These are phyloP conservation scores for Agriopis leucophaearia DNA, from an alignment of 2,888 invertebrate genomes.

Conservation along the genomic window DNA sequence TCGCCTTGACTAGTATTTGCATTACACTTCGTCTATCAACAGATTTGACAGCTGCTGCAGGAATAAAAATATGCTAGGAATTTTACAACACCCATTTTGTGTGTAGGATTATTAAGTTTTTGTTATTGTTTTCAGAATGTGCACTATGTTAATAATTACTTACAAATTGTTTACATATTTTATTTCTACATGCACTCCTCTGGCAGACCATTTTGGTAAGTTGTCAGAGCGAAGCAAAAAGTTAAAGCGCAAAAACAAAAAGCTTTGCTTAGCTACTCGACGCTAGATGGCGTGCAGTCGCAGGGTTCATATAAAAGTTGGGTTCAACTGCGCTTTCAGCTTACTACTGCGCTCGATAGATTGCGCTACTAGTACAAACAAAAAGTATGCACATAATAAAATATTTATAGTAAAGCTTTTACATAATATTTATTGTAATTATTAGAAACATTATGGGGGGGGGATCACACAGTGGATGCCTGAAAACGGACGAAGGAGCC, in stretches of 20 bases:
- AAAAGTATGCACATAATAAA: not conserved
- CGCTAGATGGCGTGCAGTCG: conserved; percentile 71
- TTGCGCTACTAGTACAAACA: conserved; percentile 54
- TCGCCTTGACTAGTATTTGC: too few species aligned
- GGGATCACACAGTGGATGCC: too few species aligned
- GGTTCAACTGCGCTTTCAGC: conserved; percentile 47
- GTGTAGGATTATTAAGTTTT: not conserved
- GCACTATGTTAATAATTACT: conserved; percentile 6
- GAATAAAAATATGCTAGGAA: too few species aligned
- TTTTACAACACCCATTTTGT: too few species aligned
- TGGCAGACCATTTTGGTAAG: conserved; percentile 83
- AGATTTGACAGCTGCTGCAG: too few species aligned
- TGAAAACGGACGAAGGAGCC: too few species aligned
- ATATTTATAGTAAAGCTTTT: not conserved
- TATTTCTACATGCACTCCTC: conserved; percentile 82
- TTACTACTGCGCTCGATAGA: conserved; percentile 52
- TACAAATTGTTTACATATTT: conserved; percentile 62
- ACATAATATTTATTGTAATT: not conserved
- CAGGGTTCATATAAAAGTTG: conserved; percentile 52
- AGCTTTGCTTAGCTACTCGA: conserved; percentile 61
- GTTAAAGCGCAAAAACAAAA: conserved; percentile 51
- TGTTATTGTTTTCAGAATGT: not conserved
- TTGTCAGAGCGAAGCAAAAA: conserved; percentile 65
- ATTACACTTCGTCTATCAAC: too few species aligned
- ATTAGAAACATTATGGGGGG: too few species aligned